Evolutionary conservation across 64 coral and sea anemone species (phyloP), one percentile per base, ranked within the genome.

Genomic region (Porites lutea): DNA sequence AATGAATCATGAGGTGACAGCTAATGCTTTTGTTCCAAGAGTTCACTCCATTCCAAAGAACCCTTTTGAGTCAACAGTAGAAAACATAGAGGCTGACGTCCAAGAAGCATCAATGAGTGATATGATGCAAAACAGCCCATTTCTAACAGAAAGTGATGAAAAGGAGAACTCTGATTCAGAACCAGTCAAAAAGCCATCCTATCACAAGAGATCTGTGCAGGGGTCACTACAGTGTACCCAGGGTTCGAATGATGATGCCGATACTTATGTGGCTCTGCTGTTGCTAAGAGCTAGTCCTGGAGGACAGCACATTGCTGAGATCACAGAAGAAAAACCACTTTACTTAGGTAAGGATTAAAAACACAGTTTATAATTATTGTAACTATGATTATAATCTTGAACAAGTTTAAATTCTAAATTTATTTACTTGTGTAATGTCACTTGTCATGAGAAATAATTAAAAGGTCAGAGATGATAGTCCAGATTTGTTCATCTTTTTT

Each of bases 321-420:
- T 91, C 43, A 75, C 79, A 73, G 45, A 83, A 14, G 89, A 91
- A 59, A 58, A 21, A 48, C 63, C 81, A 13, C 69, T 91, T 37
- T 74, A 70, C 58, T 52, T 91, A 74, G 89, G 89, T 91, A 64
- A 74, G 86, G 20, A 52, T 18, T 54, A 37, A 3, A 13, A 22
- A 61, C 1, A 9, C n/a, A 57, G 6, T 50, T 37, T 1, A 15
- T 16, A 27, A 16, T 52, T 5, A 78, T 8, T 44, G 68, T 22
- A 22, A 44, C 16, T 15, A 27, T 14, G 72, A 13, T 37, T 37
- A 37, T 37, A 37, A 37, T 37, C 27, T 37, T 37, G 27, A 37
- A 37, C 27, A 0, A 37, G 0, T 37, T 37, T 37, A 37, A 37
- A 37, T 1, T 37, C 27, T 37, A 0, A 37, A 37, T 37, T 37